These are phyloP conservation scores for Pseudocheirus occidentalis DNA, from an alignment of 2,797 vertebrate species.

Conservation along the genomic window DNA sequence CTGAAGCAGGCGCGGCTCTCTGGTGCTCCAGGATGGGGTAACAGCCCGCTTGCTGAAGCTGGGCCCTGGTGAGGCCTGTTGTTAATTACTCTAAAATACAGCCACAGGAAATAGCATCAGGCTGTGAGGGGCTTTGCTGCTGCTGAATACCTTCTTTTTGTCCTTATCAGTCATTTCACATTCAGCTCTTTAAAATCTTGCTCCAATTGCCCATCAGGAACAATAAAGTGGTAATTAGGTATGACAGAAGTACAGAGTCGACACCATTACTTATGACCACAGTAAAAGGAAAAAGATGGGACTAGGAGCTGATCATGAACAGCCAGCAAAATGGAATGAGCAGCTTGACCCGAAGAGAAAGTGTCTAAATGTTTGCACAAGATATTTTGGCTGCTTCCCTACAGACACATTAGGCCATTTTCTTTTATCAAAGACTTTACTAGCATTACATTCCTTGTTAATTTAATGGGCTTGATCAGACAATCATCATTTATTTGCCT, in stretches of 20 bases:
- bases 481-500: slow-evolving; percentile 78
- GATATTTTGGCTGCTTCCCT: slow-evolving; percentile 71
- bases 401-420: slow-evolving; percentile 66
- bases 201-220: slow-evolving; percentile 80
- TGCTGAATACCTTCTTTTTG: slow-evolving; percentile 79
- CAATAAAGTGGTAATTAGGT: slow-evolving; percentile 84
- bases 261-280: slow-evolving; percentile 82
- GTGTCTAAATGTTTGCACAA: slow-evolving; percentile 75
- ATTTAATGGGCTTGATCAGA: slow-evolving; percentile 77
- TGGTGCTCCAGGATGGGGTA: slow-evolving; percentile 36
- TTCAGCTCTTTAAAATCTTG: slow-evolving; percentile 83
- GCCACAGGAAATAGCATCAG: slow-evolving; percentile 76
- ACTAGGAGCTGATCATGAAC: slow-evolving; percentile 72
- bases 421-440: slow-evolving; percentile 71
- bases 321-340: slow-evolving; percentile 72
- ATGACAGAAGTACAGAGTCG: slow-evolving; percentile 80
- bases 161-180: slow-evolving; percentile 81
- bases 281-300: slow-evolving; percentile 82
- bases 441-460: slow-evolving; percentile 71
- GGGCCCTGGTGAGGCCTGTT: slow-evolving; percentile 66
- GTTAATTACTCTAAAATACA: slow-evolving; percentile 80
- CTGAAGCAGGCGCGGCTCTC: neutral
- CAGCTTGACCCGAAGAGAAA: slow-evolving; percentile 71
- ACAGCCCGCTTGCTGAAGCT: neutral
- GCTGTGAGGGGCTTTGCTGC: slow-evolving; percentile 73